A percentile compares a stretch with the other conserved stretches of the same genome.
These are phyloP conservation scores for Asarcornis scutulata DNA, from an alignment of 2,113 vertebrate species.

Conservation along the genomic window DNA sequence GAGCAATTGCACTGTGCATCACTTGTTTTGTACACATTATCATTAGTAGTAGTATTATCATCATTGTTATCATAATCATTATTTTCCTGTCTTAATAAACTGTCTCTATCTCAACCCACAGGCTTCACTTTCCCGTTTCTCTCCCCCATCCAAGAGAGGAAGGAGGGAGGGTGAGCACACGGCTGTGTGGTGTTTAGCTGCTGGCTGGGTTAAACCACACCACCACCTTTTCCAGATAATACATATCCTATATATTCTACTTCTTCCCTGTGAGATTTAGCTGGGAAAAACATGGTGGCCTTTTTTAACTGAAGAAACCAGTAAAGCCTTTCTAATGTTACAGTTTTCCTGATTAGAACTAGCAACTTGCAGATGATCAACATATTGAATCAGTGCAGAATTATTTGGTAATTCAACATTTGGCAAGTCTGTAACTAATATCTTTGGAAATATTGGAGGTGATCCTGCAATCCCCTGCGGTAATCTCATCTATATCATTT, in stretches of 20 bases:
- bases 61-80: too few species aligned
- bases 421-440: not conserved
- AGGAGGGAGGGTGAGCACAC: too few species aligned
- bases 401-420: not conserved
- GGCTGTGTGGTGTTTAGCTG: too few species aligned
- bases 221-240: not conserved
- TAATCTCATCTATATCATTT: not conserved
- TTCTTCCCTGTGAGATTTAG: not conserved
- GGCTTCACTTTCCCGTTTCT: too few species aligned
- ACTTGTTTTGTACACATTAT: too few species aligned
- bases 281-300: not conserved
- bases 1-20: too few species aligned
- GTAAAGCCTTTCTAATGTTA: not conserved
- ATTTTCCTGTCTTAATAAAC: too few species aligned
- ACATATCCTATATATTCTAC: not conserved
- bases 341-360: not conserved
- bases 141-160: too few species aligned
- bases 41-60: too few species aligned
- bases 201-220: too few species aligned
- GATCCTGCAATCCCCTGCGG: not conserved
- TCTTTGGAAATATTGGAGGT: not conserved
- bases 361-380: not conserved
- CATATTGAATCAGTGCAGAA: not conserved
- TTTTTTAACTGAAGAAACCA: not conserved
- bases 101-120: too few species aligned